phyloP scores from a whole-genome alignment of 2,113 vertebrate genomes.

The Archilochus colubris region DNA sequence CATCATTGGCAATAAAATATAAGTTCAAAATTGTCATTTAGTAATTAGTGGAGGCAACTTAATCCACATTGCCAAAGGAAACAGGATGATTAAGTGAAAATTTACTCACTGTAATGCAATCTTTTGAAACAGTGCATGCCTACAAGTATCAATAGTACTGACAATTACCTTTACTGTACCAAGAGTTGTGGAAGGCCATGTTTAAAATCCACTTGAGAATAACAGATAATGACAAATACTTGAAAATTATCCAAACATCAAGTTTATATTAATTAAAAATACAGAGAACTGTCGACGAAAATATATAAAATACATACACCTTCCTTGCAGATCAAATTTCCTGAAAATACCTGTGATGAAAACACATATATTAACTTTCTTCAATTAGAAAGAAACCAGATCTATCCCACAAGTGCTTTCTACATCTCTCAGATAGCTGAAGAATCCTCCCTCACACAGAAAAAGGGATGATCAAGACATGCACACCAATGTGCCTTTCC shows the following conservation, averaged over 20 bases:
- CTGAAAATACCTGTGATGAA: slow-evolving; percentile 25
- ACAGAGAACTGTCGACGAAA: background rate
- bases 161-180: background rate
- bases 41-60: background rate
- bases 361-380: background rate
- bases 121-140: background rate
- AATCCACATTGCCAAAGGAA: background rate
- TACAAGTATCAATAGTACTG: background rate
- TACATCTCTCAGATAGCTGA: background rate
- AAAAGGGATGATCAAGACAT: background rate
- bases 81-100: background rate
- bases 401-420: background rate
- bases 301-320: background rate
- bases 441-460: background rate
- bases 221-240: background rate
- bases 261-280: background rate
- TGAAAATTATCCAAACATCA: background rate
- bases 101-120: background rate
- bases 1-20: background rate
- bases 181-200: background rate
- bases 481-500: background rate
- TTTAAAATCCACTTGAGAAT: background rate
- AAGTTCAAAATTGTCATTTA: background rate
- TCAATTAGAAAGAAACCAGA: slow-evolving; percentile 23
- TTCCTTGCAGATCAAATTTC: slow-evolving; percentile 11